Evolutionary conservation across 1,140 invertebrate species (phyloP).

Genomic region (Monomorium pharaonis): DNA sequence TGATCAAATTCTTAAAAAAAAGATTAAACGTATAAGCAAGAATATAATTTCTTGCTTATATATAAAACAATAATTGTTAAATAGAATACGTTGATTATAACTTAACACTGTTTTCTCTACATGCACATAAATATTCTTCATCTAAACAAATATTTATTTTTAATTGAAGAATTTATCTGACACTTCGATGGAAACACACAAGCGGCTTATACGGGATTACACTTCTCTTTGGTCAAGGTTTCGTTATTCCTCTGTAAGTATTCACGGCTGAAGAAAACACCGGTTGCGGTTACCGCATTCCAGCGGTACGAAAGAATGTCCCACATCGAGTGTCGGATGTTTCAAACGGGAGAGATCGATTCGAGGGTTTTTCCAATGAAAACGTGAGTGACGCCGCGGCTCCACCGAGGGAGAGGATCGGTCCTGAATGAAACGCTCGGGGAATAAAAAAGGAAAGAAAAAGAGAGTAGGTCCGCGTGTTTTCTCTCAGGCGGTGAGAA

Average conservation of each 20-base stretch:
- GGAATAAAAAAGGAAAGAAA: too few species aligned
- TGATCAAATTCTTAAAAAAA: too few species aligned
- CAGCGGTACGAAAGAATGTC: conserved; percentile 19
- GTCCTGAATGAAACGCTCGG: conserved; percentile 29
- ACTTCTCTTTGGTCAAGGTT: too few species aligned
- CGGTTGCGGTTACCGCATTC: background rate
- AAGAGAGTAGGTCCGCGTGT: conserved; percentile 47
- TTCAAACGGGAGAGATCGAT: background rate
- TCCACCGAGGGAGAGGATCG: background rate
- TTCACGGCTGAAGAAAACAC: background rate
- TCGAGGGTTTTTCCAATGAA: conserved; percentile 13
- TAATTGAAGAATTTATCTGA: background rate
- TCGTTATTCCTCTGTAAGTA: background rate
- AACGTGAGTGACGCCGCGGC: background rate
- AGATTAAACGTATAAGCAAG: too few species aligned
- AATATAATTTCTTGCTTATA: too few species aligned
- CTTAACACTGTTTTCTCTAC: too few species aligned
- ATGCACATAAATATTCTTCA: too few species aligned
- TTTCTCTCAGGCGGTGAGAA: conserved; percentile 63
- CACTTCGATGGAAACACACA: background rate
- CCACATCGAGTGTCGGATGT: background rate
- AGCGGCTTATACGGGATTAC: background rate
- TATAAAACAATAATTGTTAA: too few species aligned
- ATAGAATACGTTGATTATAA: too few species aligned
- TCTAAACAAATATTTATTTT: background rate